Percentiles rank a stretch among this genome's conserved stretches.
These are phyloP conservation scores for Chelon auratus DNA, from an alignment of 2,797 vertebrate genomes.

Conservation along the genomic window DNA sequence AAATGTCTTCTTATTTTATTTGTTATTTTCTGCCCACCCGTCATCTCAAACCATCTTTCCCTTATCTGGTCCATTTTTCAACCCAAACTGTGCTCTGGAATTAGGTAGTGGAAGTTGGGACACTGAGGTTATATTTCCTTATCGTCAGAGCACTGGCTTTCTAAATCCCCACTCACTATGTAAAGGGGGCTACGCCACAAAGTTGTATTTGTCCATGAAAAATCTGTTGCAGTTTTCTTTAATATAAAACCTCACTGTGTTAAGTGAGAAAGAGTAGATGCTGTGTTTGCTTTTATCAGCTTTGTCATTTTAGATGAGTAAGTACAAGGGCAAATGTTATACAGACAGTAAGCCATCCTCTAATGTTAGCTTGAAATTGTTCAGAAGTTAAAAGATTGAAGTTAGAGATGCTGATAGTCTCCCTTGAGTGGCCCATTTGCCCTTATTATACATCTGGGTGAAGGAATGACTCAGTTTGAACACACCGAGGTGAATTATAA, in stretches of 20 bases:
- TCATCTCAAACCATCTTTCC: conserved; percentile 17
- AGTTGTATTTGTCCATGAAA: conserved; percentile 35
- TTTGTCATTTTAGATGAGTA: conserved; percentile 43
- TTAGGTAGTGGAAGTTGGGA: conserved; percentile 9
- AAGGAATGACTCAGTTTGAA: conserved; percentile 34
- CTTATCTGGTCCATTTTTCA: conserved; percentile 30
- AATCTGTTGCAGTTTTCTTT: conserved; percentile 12
- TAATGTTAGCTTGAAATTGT: conserved; percentile 24
- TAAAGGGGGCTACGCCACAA: conserved; percentile 7
- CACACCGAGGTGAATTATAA: conserved; percentile 27
- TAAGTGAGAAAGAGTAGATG: conserved; percentile 34
- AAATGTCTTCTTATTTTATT: conserved; percentile 53
- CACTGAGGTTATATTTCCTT: conserved; percentile 31
- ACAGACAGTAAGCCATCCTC: conserved; percentile 22
- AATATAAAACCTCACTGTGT: conserved; percentile 49
- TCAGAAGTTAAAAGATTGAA: conserved; percentile 9
- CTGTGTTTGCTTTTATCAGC: conserved; percentile 57
- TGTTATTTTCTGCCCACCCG: conserved; percentile 27
- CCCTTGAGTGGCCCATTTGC: conserved; percentile 25
- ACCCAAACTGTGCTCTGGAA: conserved; percentile 52
- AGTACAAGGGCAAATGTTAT: conserved; percentile 20
- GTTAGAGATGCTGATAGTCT: conserved; percentile 4
- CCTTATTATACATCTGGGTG: neutral
- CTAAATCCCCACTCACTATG: conserved; percentile 8
- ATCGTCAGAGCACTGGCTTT: conserved; percentile 17